Evolutionary conservation across 2,113 vertebrate genomes (phyloP).

Genomic region (Platanista minor): DNA sequence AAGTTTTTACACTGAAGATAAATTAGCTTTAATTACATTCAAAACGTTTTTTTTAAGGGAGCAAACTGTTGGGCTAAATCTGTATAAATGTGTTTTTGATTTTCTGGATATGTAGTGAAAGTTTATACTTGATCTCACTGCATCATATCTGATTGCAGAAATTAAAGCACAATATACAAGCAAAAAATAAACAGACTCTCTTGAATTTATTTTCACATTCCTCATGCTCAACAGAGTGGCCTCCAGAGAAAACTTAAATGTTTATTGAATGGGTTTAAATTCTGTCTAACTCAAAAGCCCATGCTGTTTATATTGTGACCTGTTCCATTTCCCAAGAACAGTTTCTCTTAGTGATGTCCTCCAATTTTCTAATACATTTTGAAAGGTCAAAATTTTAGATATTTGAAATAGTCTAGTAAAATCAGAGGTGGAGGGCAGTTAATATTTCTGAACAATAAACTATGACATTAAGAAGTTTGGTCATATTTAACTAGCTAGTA

Average conservation of each 20-base stretch:
- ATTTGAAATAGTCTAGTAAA: background rate
- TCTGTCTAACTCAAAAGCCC: background rate
- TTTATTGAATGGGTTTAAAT: background rate
- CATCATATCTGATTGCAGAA: conserved; percentile 47
- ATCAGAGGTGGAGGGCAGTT: background rate
- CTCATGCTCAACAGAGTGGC: background rate
- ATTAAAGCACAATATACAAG: conserved; percentile 66
- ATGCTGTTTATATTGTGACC: background rate
- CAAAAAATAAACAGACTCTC: background rate
- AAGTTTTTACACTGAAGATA: conserved; percentile 83
- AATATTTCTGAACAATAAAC: background rate
- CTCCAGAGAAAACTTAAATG: background rate
- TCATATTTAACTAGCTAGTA: background rate
- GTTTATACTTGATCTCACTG: conserved; percentile 62
- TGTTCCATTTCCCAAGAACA: background rate
- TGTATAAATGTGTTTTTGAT: conserved; percentile 73
- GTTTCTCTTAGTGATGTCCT: background rate
- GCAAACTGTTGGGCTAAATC: conserved; percentile 62
- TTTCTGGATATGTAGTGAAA: conserved; percentile 50
- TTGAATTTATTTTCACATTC: background rate
- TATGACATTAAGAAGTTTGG: background rate
- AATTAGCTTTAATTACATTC: conserved; percentile 74
- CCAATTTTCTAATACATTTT: background rate
- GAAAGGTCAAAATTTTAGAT: background rate
- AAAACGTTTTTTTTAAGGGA: conserved; percentile 40